phyloP scores from a whole-genome alignment of 2,888 invertebrate genomes.

The Julus scandinavius region DNA sequence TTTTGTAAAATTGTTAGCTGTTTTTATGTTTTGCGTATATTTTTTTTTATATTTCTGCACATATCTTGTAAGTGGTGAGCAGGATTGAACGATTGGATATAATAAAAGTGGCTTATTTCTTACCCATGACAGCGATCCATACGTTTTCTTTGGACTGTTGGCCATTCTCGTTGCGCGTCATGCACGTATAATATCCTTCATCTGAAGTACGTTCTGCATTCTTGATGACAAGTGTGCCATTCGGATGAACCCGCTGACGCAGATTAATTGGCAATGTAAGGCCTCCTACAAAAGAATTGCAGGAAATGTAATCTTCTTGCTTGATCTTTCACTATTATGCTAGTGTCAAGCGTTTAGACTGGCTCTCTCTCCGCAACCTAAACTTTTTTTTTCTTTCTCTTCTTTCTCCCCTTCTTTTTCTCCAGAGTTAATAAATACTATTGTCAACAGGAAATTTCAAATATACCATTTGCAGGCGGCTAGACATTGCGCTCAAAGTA shows the following conservation, averaged over 20 bases:
- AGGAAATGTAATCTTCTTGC: conserved; percentile 50
- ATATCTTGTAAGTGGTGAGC: too few species aligned
- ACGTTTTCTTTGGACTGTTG: conserved; percentile 56
- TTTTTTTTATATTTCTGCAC: too few species aligned
- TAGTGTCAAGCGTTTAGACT: conserved; percentile 45
- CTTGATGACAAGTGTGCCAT: conserved; percentile 57
- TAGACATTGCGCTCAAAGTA: background rate
- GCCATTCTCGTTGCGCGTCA: conserved; percentile 57
- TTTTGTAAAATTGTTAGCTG: too few species aligned
- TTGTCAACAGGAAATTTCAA: conserved; percentile 46
- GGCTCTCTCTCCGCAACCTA: background rate
- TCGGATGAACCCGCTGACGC: conserved; percentile 56
- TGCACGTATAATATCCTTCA: conserved; percentile 57
- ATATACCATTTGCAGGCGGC: conserved; percentile 8
- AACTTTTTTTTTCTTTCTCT: background rate
- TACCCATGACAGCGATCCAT: conserved; percentile 57
- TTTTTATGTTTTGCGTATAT: too few species aligned
- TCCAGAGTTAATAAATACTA: conserved; percentile 30
- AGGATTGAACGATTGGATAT: background rate
- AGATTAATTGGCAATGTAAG: conserved; percentile 56
- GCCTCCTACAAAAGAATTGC: conserved; percentile 54
- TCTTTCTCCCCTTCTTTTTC: too few species aligned
- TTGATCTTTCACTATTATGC: conserved; percentile 39
- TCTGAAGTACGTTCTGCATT: conserved; percentile 57
- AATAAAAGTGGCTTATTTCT: conserved; percentile 23